A percentile compares a stretch with the other conserved stretches of the same genome.
phyloP scores from a whole-genome alignment of 2,797 vertebrate genomes.

The Hydrolagus colliei region DNA sequence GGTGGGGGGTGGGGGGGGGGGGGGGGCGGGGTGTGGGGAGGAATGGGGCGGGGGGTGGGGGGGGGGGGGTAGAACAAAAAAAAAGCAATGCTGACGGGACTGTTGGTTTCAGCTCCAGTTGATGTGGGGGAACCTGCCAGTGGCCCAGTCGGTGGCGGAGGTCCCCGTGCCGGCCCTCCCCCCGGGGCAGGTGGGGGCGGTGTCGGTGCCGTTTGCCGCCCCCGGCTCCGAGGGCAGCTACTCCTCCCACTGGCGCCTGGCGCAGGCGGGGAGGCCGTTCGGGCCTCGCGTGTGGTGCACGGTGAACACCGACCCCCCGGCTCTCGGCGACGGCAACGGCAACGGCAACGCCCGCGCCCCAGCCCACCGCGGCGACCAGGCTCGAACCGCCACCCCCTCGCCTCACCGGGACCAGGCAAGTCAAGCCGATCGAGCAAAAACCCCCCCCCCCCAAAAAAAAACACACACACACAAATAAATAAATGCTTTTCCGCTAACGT shows the following conservation, averaged over 20 bases:
- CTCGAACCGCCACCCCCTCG: slow-evolving; percentile 38
- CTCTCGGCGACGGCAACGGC: too few relatives aligned
- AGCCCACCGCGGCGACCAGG: slow-evolving; percentile 32
- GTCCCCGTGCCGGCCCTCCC: slow-evolving; percentile 80
- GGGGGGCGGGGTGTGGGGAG: too few relatives aligned
- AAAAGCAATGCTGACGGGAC: too few relatives aligned
- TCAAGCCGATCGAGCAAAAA: too few relatives aligned
- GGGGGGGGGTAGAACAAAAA: too few relatives aligned
- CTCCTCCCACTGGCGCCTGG: slow-evolving; percentile 94
- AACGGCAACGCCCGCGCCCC: too few relatives aligned
- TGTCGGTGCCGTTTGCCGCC: slow-evolving; percentile 87
- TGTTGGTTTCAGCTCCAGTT: slow-evolving; percentile 97
- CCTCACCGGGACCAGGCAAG: slow-evolving; percentile 50
- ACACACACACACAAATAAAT: too few relatives aligned
- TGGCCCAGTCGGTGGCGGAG: slow-evolving; percentile 77
- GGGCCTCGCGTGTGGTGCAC: slow-evolving; percentile 96
- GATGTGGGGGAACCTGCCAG: slow-evolving; percentile 94
- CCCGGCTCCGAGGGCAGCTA: slow-evolving; percentile 88
- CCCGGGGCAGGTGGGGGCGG: slow-evolving; percentile 80
- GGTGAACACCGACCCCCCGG: slow-evolving; percentile 76
- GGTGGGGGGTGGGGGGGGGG: too few relatives aligned
- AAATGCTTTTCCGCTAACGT: too few relatives aligned
- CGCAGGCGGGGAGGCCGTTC: slow-evolving; percentile 87
- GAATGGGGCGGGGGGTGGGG: too few relatives aligned
- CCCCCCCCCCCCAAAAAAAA: too few relatives aligned